phyloP scores from a whole-genome alignment of 2,888 invertebrate genomes.

The Trilocha varians region DNA sequence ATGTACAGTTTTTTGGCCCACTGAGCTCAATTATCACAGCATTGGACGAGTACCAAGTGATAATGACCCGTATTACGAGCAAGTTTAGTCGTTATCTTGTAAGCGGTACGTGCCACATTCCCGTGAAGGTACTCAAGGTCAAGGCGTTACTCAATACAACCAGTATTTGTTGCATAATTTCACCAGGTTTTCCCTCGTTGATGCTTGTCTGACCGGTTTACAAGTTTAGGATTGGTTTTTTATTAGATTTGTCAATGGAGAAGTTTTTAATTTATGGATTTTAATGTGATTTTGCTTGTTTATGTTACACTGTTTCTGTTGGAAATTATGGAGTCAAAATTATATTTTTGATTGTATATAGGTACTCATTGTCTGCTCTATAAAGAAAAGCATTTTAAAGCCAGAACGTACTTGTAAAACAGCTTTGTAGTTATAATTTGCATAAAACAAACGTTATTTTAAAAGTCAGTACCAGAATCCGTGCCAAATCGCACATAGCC shows the following conservation, averaged over 20 bases:
- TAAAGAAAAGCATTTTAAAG: too few species aligned
- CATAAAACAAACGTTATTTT: too few species aligned
- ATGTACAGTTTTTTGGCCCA: slow-evolving; percentile 54
- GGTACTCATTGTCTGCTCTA: too few species aligned
- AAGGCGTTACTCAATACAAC: slow-evolving; percentile 53
- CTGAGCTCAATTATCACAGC: slow-evolving; percentile 53
- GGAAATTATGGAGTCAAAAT: too few species aligned
- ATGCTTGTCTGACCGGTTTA: slow-evolving; percentile 1
- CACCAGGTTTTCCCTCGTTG: slow-evolving; percentile 24
- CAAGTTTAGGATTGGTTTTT: not conserved
- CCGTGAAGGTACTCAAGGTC: slow-evolving; percentile 35
- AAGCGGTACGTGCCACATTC: slow-evolving; percentile 32
- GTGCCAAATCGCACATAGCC: not conserved
- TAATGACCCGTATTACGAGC: slow-evolving; percentile 43
- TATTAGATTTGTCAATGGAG: not conserved
- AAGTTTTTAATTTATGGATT: too few species aligned
- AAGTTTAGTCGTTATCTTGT: slow-evolving; percentile 40
- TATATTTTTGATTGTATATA: too few species aligned
- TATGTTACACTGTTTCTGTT: too few species aligned
- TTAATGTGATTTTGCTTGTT: too few species aligned
- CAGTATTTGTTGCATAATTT: slow-evolving; percentile 55
- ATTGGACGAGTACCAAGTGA: slow-evolving; percentile 65
- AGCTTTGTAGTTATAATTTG: not conserved
- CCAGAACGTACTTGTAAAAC: too few species aligned
- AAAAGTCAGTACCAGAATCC: not conserved